Evolutionary conservation across 2,797 vertebrate species (phyloP).

Genomic region (Podargus strigoides): DNA sequence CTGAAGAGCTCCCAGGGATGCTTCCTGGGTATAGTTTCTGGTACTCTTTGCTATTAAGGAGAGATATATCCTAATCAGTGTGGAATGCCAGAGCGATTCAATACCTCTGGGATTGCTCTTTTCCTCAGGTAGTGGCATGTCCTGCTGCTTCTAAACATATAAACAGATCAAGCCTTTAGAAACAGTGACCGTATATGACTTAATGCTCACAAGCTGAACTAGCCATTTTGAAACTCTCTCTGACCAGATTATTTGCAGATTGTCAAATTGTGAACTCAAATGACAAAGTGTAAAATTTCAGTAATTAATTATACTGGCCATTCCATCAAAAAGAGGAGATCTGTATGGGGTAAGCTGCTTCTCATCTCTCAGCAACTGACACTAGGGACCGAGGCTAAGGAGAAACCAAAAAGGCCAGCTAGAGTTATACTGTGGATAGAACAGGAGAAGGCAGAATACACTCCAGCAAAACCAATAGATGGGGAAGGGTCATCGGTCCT

Average conservation of each 20-base stretch:
- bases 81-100: slow-evolving; percentile 89
- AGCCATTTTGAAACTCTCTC: background rate
- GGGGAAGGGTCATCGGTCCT: background rate
- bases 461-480: background rate
- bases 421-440: background rate
- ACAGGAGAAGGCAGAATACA: background rate
- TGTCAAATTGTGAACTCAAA: background rate
- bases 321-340: background rate
- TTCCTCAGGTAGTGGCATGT: slow-evolving; percentile 79
- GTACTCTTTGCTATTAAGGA: slow-evolving; percentile 88
- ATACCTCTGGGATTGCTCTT: slow-evolving; percentile 83
- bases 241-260: background rate
- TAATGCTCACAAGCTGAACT: background rate
- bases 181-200: background rate
- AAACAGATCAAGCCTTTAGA: slow-evolving; percentile 23
- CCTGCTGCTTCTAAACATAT: slow-evolving; percentile 68
- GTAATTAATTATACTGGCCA: background rate
- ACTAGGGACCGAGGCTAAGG: background rate
- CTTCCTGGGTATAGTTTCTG: slow-evolving; percentile 83
- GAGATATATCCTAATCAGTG: slow-evolving; percentile 88
- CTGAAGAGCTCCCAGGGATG: slow-evolving; percentile 89
- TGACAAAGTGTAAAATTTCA: background rate
- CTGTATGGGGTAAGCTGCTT: background rate
- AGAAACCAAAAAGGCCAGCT: background rate
- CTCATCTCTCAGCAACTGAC: background rate